Conservation (phyloP, 1,140 invertebrate genomes). For the Oreohelix idahoensis region DNA sequence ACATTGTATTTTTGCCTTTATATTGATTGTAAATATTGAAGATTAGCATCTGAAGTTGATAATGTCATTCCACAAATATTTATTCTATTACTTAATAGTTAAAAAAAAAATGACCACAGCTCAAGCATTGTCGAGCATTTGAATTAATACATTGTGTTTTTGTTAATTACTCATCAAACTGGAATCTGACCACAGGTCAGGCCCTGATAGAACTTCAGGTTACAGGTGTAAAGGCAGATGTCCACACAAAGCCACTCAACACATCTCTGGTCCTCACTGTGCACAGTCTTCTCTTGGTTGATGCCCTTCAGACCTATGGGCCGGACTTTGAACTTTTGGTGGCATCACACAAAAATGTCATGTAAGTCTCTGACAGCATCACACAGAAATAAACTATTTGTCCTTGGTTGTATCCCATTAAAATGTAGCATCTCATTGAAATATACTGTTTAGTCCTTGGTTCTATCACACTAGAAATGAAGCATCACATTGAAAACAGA, state of each 20-base stretch:
- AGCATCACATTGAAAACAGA: no score
- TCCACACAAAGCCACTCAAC: constrained; percentile 82
- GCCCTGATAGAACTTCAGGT: constrained; percentile 88
- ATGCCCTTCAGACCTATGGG: constrained; percentile 94
- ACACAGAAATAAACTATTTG: background rate
- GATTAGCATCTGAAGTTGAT: no score
- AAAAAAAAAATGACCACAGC: no score
- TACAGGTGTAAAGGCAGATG: constrained; percentile 85
- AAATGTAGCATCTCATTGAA: no score
- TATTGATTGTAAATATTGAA: no score
- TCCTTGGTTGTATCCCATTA: no score
- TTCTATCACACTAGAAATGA: no score
- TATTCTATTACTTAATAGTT: no score
- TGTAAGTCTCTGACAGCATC: constrained; percentile 74
- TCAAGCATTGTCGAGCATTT: no score
- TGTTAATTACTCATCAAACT: background rate
- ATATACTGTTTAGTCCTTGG: no score
- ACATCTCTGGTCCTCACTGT: constrained; percentile 87
- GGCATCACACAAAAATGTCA: constrained; percentile 93
- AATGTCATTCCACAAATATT: no score
- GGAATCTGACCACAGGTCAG: constrained; percentile 77
- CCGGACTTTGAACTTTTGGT: constrained; percentile 94
- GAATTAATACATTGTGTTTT: background rate
- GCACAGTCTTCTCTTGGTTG: constrained; percentile 91
- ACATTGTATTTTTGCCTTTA: no score